Percentiles rank a stretch among this genome's conserved stretches.
phyloP scores from a whole-genome alignment of 2,888 invertebrate species.

The Chrysotoxum bicinctum region DNA sequence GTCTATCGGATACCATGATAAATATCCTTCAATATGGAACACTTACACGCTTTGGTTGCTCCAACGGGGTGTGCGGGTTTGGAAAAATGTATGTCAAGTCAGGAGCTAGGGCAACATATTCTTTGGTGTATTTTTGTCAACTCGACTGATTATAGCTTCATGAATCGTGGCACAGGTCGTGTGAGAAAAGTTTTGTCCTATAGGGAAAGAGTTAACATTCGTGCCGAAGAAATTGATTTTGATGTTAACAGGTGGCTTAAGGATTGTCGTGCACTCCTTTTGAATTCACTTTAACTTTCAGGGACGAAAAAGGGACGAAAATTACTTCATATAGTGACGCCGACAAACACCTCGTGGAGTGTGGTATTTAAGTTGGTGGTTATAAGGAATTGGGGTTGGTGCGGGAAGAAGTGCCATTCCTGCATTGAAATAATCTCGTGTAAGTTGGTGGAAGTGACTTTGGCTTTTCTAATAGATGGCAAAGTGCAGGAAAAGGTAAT shows the following conservation, averaged over 20 bases:
- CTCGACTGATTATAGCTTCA: constrained; percentile 34
- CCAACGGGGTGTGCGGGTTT: neutral
- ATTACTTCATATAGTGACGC: constrained; percentile 39
- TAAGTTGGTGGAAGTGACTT: neutral
- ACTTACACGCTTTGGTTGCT: neutral
- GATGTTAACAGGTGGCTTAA: constrained; percentile 52
- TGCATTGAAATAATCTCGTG: neutral
- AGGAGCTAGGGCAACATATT: constrained; percentile 57
- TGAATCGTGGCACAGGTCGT: constrained; percentile 1
- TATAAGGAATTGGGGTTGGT: neutral
- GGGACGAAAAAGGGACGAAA: neutral
- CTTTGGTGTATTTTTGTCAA: constrained; percentile 67
- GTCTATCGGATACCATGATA: constrained; percentile 47
- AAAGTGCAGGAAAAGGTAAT: neutral
- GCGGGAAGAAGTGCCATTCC: neutral
- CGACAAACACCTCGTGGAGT: constrained; percentile 41
- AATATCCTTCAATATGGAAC: constrained; percentile 62
- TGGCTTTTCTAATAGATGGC: neutral
- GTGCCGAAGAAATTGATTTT: constrained; percentile 61
- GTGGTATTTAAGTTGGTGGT: neutral
- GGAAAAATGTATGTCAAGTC: neutral
- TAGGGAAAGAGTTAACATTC: constrained; percentile 11
- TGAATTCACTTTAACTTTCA: constrained; percentile 11
- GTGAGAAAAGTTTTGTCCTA: neutral
- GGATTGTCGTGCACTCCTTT: neutral